These are phyloP conservation scores for Pandion haliaetus DNA, from an alignment of 2,113 vertebrate genomes.

Conservation along the genomic window DNA sequence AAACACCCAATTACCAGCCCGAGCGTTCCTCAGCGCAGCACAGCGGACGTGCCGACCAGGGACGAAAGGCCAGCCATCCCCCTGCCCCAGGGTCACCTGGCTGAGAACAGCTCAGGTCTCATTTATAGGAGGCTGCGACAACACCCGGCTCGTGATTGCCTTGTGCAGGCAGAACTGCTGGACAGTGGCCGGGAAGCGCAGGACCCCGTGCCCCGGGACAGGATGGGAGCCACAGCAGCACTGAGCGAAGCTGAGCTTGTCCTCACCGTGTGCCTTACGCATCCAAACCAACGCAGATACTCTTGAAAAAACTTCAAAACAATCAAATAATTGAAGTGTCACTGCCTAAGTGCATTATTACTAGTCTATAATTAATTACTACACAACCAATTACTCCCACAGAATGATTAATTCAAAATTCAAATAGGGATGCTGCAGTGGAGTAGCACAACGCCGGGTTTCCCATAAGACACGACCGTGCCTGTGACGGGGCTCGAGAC, in stretches of 20 bases:
- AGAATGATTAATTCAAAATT: not conserved
- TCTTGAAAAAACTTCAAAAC: not conserved
- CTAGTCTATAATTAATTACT: not conserved
- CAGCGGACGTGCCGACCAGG: not conserved
- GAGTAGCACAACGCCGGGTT: not conserved
- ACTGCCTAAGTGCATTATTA: not conserved
- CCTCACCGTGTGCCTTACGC: fast-evolving
- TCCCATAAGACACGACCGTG: fast-evolving
- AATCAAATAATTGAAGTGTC: not conserved
- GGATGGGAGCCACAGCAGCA: not conserved
- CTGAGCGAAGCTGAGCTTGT: not conserved
- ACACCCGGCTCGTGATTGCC: not conserved
- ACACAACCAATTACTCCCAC: not conserved
- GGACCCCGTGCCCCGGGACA: not conserved
- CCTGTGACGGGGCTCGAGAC: fast-evolving
- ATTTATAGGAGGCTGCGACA: not conserved
- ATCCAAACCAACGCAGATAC: not conserved
- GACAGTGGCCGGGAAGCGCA: fast-evolving
- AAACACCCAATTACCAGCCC: not conserved
- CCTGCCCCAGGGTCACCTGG: not conserved
- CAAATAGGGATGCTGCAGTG: not conserved
- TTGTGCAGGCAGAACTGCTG: not conserved
- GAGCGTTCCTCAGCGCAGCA: not conserved
- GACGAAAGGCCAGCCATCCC: not conserved
- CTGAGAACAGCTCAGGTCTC: not conserved